Percentiles rank a stretch among this genome's conserved stretches.
Evolutionary conservation across 2,888 invertebrate species (phyloP).

Genomic region (Drosophila mayaguana): DNA sequence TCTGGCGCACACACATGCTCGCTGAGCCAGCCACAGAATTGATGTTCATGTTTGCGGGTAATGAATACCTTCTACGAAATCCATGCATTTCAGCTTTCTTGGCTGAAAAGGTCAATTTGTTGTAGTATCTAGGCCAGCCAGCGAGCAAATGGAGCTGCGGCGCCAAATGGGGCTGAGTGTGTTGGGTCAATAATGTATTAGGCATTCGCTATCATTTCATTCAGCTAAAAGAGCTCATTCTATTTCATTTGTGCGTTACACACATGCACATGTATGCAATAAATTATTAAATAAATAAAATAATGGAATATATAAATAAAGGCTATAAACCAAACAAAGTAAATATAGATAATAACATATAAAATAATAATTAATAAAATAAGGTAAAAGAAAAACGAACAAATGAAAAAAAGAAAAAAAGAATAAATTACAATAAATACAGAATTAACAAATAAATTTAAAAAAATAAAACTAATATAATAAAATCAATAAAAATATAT

Average conservation of each 20-base stretch:
- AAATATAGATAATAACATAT: too few relatives aligned
- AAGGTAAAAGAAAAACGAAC: too few relatives aligned
- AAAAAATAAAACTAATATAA: too few relatives aligned
- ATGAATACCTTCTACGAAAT: slow-evolving; percentile 64
- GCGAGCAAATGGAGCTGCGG: slow-evolving; percentile 14
- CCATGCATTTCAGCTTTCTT: slow-evolving; percentile 47
- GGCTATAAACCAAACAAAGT: too few relatives aligned
- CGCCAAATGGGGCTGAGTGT: slow-evolving; percentile 1
- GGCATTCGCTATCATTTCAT: neutral
- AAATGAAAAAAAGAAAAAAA: too few relatives aligned
- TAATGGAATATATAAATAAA: too few relatives aligned
- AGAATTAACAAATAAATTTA: too few relatives aligned
- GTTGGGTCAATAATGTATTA: slow-evolving; percentile 17
- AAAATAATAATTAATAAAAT: too few relatives aligned
- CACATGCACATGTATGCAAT: neutral
- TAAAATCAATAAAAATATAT: too few relatives aligned
- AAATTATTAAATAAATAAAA: too few relatives aligned
- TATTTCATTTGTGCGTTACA: neutral
- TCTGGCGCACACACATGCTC: slow-evolving; percentile 42
- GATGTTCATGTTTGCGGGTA: slow-evolving; percentile 67
- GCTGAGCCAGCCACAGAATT: slow-evolving; percentile 58
- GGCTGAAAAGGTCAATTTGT: slow-evolving; percentile 44
- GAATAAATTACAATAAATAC: too few relatives aligned
- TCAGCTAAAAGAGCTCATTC: neutral
- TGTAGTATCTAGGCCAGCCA: slow-evolving; percentile 33